Percentiles rank a stretch among this genome's conserved stretches.
Evolutionary conservation across 2,113 vertebrate species (phyloP).

Genomic region (Bothrops jararaca): DNA sequence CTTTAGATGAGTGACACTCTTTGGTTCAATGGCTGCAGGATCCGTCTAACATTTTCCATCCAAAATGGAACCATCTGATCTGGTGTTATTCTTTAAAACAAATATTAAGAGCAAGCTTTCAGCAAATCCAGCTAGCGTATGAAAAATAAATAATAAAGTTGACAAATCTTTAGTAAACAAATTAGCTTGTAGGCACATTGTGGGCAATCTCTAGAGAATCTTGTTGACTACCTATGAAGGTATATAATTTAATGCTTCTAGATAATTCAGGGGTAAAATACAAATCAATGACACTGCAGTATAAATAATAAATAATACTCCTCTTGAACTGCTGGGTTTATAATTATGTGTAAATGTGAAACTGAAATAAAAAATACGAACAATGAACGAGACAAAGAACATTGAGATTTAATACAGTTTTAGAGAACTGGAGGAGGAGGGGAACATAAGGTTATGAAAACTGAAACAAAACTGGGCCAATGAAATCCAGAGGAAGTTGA

Average conservation of each 20-base stretch:
- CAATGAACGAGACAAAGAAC: conserved; percentile 39
- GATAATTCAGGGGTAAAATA: conserved; percentile 68
- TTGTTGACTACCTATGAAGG: conserved; percentile 60
- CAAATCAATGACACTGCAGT: conserved; percentile 59
- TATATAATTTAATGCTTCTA: conserved; percentile 66
- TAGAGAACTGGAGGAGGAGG: conserved; percentile 27
- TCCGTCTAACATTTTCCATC: neutral
- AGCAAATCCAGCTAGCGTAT: conserved; percentile 29
- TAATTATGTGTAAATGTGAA: conserved; percentile 64
- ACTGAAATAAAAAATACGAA: conserved; percentile 47
- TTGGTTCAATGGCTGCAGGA: conserved; percentile 24
- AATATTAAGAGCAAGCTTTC: conserved; percentile 36
- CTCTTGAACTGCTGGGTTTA: conserved; percentile 64
- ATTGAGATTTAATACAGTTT: conserved; percentile 52
- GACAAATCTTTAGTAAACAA: conserved; percentile 49
- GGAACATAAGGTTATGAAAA: conserved; percentile 48
- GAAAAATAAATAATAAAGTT: conserved; percentile 43
- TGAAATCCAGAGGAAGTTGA: neutral
- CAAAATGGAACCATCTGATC: conserved; percentile 21
- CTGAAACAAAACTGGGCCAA: neutral
- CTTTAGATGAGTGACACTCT: conserved; percentile 44
- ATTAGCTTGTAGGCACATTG: conserved; percentile 54
- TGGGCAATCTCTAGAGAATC: conserved; percentile 40
- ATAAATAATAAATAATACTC: conserved; percentile 67
- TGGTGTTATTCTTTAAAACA: conserved; percentile 22